Percentiles rank a stretch among this genome's conserved stretches.
Conservation (phyloP, 1,140 invertebrate species). For the Drosophila miranda region DNA sequence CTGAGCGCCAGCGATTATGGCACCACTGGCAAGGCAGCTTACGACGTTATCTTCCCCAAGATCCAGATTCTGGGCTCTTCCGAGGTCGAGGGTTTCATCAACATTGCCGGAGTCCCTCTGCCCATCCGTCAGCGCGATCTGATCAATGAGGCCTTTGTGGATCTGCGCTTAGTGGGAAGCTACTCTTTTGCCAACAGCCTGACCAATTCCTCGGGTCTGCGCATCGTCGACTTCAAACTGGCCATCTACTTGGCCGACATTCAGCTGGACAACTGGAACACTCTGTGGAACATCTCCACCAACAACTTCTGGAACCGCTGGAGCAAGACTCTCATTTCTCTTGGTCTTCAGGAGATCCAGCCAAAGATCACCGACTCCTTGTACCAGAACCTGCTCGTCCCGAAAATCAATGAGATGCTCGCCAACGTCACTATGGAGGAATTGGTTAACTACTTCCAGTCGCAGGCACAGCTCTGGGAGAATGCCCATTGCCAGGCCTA, state of each 20-base stretch:
- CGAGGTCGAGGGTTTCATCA: slow-evolving; percentile 41
- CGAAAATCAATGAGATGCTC: slow-evolving; percentile 38
- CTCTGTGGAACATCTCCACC: slow-evolving; percentile 49
- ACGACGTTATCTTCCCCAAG: slow-evolving; percentile 51
- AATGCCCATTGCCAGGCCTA: slow-evolving; percentile 10
- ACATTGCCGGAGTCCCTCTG: slow-evolving; percentile 36
- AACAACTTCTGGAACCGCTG: slow-evolving; percentile 55
- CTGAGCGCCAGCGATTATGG: slow-evolving; percentile 42
- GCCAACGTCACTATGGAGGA: slow-evolving; percentile 40
- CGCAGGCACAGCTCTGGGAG: slow-evolving; percentile 12
- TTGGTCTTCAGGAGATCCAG: slow-evolving; percentile 47
- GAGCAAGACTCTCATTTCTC: slow-evolving; percentile 2
- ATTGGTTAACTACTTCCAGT: slow-evolving; percentile 27
- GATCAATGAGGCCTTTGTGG: slow-evolving; percentile 54
- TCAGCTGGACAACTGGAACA: slow-evolving; percentile 60
- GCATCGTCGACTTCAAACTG: slow-evolving; percentile 44
- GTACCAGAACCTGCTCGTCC: slow-evolving; percentile 35
- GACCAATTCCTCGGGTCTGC: slow-evolving; percentile 36
- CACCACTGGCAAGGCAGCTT: slow-evolving; percentile 34
- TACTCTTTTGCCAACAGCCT: slow-evolving; percentile 44
- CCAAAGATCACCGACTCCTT: slow-evolving; percentile 21
- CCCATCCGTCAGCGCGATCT: slow-evolving; percentile 35
- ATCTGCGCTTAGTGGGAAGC: slow-evolving; percentile 59
- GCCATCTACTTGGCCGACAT: slow-evolving; percentile 53
- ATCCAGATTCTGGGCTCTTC: slow-evolving; percentile 54